These are phyloP conservation scores for Motacilla tschutschensis DNA, from an alignment of 2,113 vertebrate genomes.

Conservation along the genomic window DNA sequence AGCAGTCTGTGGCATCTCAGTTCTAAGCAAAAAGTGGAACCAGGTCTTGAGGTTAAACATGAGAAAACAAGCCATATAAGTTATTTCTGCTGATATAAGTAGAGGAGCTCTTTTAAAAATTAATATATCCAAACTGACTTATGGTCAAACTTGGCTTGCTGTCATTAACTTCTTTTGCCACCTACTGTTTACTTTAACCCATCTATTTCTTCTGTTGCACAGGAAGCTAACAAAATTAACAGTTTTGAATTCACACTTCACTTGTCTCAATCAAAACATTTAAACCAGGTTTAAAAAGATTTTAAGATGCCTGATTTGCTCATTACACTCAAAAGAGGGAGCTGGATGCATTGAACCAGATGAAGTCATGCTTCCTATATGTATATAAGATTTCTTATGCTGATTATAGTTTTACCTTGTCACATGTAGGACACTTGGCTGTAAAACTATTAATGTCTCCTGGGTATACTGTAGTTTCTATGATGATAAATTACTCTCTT, in stretches of 20 bases:
- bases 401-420: neutral
- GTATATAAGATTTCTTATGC: neutral
- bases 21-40: neutral
- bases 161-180: neutral
- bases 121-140: neutral
- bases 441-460: neutral
- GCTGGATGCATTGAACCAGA: neutral
- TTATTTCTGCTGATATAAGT: neutral
- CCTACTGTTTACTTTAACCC: neutral
- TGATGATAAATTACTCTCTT: neutral
- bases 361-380: neutral
- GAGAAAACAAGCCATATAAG: neutral
- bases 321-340: constrained; percentile 27
- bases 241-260: constrained; percentile 45
- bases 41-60: neutral
- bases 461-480: neutral
- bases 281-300: constrained; percentile 48
- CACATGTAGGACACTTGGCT: neutral
- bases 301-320: constrained; percentile 46
- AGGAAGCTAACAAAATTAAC: constrained; percentile 22
- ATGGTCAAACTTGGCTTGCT: neutral
- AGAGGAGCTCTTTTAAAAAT: neutral
- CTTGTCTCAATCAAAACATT: constrained; percentile 33
- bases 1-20: neutral
- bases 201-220: neutral